A percentile compares a stretch with the other conserved stretches of the same genome.
These are phyloP conservation scores for Phasianus colchicus DNA, from an alignment of 2,113 vertebrate species.

Conservation along the genomic window DNA sequence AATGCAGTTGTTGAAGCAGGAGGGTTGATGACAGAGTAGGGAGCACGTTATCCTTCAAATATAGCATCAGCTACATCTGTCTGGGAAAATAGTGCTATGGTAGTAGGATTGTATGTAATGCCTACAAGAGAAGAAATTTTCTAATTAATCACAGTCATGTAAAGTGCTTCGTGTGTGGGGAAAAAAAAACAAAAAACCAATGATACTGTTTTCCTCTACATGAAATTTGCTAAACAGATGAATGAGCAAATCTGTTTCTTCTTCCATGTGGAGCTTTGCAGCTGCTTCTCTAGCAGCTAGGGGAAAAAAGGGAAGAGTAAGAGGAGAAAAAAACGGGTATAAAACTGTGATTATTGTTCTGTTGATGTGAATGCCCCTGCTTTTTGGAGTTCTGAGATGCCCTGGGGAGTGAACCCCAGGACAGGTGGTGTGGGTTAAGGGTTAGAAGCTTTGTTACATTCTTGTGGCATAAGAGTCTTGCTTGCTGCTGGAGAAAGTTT, in stretches of 20 bases:
- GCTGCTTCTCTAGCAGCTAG: neutral
- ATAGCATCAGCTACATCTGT: neutral
- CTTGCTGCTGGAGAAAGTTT: neutral
- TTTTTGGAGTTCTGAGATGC: neutral
- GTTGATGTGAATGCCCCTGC: neutral
- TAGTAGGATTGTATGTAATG: neutral
- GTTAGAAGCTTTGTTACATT: neutral
- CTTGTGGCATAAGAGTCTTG: neutral
- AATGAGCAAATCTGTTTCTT: neutral
- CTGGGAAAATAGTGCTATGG: neutral
- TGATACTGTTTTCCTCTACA: accelerated
- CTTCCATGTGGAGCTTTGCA: neutral
- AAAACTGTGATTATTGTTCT: neutral
- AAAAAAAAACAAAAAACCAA: constrained; percentile 3
- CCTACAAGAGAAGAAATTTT: neutral
- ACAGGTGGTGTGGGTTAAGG: neutral
- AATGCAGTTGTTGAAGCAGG: neutral
- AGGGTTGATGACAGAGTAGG: neutral
- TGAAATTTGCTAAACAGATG: constrained; percentile 9
- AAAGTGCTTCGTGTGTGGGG: constrained; percentile 3
- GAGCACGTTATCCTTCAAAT: accelerated
- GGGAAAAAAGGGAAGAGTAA: neutral
- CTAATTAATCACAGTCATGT: constrained; percentile 26
- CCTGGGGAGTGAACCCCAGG: neutral
- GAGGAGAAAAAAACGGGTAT: neutral